Base-by-base conservation (phyloP, 2,113 vertebrate genomes). In the Columba livia region DNA sequence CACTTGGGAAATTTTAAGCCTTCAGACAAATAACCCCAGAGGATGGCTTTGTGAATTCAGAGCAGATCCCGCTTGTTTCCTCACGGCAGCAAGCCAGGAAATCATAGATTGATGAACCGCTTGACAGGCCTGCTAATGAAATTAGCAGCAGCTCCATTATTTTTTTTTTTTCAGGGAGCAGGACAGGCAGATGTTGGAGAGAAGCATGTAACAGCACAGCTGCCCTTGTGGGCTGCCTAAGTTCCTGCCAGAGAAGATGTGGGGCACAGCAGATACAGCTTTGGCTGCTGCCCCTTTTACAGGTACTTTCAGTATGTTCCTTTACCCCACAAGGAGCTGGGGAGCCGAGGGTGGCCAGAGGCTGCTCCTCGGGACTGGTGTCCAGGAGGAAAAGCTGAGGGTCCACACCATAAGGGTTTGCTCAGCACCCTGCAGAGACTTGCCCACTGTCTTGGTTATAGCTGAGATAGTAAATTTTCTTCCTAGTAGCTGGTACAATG, bases 81-180 rank as follows among this genome's bases (percentile, higher is more conserved):
- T 92, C 48, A 6, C 3, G n/a, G 92, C 72, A 1, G 77, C 86
- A 58, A 87, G 91, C 94, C 93, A 90, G 94, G 73, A 94, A 94
- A 90, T 77, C 91, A 56, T 14, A 87, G 88, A 92, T 26, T 94
- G 82, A 91, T 91, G 94, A 96, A 93, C 48, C 4, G n/a, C 91
- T 96, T 88, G 90, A 88, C 11, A 9, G 85, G 88, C 75, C 79
- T 61, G 90, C 89, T 96, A 95, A 95, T 95, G 95, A 95, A 96
- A 94, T 96, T 86, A 97, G 78, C 70, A 47, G 82, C 88, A 72
- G 85, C 85, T 88, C 93, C 51, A 0, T 71, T 90, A 11, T 69
- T 89, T 74, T 62, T 75, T 74, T 62, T 75, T 47, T 47, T 47
- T 57, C 38, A 32, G 90, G 3, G 85, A 85, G 87, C 84, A 62